Percentiles rank a stretch among this genome's conserved stretches.
Conservation (phyloP, 2,113 vertebrate genomes). For the Bubo scandiacus region DNA sequence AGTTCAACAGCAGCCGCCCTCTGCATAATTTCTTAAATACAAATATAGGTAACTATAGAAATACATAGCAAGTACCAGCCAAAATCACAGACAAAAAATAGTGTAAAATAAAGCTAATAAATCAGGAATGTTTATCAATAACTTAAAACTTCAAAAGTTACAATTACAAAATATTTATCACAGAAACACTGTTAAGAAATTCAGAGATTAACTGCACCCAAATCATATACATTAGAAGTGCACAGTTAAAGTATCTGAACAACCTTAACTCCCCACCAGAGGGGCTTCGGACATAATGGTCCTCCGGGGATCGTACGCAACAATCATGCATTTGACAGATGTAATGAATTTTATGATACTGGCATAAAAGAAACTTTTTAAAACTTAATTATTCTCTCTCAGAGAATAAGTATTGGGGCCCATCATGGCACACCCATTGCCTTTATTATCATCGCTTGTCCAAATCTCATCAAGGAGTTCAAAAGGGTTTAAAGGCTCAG, state of each 20-base stretch:
- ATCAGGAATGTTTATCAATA: not conserved
- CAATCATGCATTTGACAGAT: fast-evolving
- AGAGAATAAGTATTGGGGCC: not conserved
- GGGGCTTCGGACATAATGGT: not conserved
- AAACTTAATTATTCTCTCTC: not conserved
- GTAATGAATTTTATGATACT: not conserved
- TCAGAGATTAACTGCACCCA: not conserved
- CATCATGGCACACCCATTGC: fast-evolving
- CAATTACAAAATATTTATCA: not conserved
- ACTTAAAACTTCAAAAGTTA: not conserved
- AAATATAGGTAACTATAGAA: not conserved
- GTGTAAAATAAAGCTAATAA: not conserved
- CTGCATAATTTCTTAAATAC: not conserved
- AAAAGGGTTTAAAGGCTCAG: not conserved
- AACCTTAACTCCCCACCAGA: not conserved
- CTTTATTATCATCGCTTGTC: not conserved
- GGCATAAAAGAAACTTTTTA: not conserved
- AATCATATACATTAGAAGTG: not conserved
- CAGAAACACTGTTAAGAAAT: fast-evolving
- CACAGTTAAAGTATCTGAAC: not conserved
- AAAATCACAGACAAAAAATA: not conserved
- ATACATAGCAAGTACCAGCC: not conserved
- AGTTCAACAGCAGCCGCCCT: not conserved
- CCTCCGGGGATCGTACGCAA: fast-evolving
- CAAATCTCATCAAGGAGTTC: not conserved